phyloP scores from a whole-genome alignment of 1,140 invertebrate species.

The Drosophila arizonae region DNA sequence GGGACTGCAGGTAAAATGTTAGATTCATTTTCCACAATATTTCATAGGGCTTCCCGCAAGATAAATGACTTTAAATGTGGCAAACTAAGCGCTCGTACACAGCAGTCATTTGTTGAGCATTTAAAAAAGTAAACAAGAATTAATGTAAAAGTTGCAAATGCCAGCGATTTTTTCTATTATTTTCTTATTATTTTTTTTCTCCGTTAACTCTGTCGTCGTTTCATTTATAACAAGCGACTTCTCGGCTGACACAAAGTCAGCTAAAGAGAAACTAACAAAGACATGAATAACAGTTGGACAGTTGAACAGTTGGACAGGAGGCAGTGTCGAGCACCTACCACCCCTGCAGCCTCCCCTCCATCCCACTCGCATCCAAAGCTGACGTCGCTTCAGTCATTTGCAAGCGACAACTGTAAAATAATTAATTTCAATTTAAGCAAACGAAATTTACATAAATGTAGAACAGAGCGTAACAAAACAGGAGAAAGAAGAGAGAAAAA shows the following conservation, averaged over 20 bases:
- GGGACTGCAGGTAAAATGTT: conserved; percentile 1
- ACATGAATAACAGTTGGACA: conserved; percentile 8
- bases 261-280: conserved; percentile 19
- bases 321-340: neutral
- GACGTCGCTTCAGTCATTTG: conserved; percentile 46
- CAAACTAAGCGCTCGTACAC: conserved; percentile 14
- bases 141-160: conserved; percentile 48
- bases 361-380: neutral
- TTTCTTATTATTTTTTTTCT: conserved; percentile 1
- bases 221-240: conserved; percentile 64
- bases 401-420: conserved; percentile 77
- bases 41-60: neutral
- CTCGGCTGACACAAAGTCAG: conserved; percentile 41
- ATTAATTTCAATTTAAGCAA: conserved; percentile 81
- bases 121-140: conserved; percentile 65
- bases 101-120: conserved; percentile 56
- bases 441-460: conserved; percentile 75
- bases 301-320: neutral
- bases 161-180: conserved; percentile 18
- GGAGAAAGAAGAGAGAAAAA: neutral
- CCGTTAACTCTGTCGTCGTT: conserved; percentile 33
- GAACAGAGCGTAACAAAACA: conserved; percentile 5
- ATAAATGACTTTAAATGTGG: conserved; percentile 33
- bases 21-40: neutral
- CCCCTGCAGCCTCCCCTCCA: no score